phyloP scores from a whole-genome alignment of 2,797 vertebrate genomes.

The Molossus molossus region DNA sequence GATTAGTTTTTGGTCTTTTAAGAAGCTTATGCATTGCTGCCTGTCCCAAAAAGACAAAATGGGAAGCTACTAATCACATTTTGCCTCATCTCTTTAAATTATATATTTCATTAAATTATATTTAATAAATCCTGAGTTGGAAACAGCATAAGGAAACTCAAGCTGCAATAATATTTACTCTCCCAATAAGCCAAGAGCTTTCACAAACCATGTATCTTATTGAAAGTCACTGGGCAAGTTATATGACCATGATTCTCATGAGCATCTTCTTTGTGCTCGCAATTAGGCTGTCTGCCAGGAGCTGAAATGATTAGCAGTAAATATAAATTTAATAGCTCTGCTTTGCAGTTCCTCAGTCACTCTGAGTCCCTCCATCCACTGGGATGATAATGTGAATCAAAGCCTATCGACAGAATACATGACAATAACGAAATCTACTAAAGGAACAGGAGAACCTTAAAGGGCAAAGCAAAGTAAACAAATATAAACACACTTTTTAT shows the following conservation, averaged over 20 bases:
- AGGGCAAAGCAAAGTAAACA: neutral
- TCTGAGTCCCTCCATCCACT: constrained; percentile 65
- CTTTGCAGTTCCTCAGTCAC: constrained; percentile 78
- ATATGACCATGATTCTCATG: constrained; percentile 80
- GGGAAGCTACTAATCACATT: constrained; percentile 78
- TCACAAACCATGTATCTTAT: constrained; percentile 81
- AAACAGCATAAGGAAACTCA: constrained; percentile 80
- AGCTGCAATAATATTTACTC: constrained; percentile 85
- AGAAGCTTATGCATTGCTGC: constrained; percentile 67
- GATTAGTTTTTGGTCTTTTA: constrained; percentile 72
- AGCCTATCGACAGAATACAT: constrained; percentile 66
- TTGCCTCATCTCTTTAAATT: constrained; percentile 85
- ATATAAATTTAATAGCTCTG: constrained; percentile 87
- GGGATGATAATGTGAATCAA: constrained; percentile 66
- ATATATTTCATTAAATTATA: constrained; percentile 84
- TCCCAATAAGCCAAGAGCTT: constrained; percentile 77
- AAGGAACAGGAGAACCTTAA: constrained; percentile 14
- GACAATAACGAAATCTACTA: constrained; percentile 49
- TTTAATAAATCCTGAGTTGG: constrained; percentile 85
- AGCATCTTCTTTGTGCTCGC: constrained; percentile 85
- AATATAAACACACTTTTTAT: neutral
- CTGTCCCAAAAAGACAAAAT: constrained; percentile 67
- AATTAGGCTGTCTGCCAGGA: constrained; percentile 89
- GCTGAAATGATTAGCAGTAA: constrained; percentile 88
- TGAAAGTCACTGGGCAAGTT: constrained; percentile 87